phyloP scores from a whole-genome alignment of 2,113 vertebrate species.

The Columbina picui region DNA sequence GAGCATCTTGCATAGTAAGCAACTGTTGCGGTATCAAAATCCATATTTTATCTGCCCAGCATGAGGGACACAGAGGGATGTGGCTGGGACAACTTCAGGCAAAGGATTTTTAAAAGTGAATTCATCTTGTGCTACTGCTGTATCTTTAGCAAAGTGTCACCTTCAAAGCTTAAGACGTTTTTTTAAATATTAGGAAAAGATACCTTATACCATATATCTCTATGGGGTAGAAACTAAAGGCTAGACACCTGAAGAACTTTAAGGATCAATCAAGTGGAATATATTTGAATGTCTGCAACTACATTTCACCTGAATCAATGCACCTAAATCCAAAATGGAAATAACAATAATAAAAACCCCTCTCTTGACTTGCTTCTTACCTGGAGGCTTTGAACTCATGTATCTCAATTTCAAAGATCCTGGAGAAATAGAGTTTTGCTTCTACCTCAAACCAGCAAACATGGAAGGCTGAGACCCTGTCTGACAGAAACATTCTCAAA shows the following conservation, averaged over 20 bases:
- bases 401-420: background rate
- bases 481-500: background rate
- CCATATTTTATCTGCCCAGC: background rate
- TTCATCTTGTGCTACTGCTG: background rate
- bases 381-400: background rate
- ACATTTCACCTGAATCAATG: background rate
- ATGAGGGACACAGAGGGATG: background rate
- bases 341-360: accelerated
- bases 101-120: background rate
- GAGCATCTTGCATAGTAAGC: conserved; percentile 4
- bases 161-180: background rate
- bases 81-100: background rate
- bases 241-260: background rate
- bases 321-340: background rate
- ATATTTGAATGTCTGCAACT: background rate
- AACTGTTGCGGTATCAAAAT: background rate
- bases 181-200: background rate
- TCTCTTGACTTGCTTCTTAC: background rate
- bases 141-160: background rate
- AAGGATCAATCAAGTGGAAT: background rate
- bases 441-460: background rate
- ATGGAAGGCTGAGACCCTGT: background rate
- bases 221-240: background rate
- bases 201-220: background rate
- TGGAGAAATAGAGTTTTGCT: background rate